These are phyloP conservation scores for Octodonta nipae DNA, from an alignment of 2,888 invertebrate genomes.

Conservation along the genomic window DNA sequence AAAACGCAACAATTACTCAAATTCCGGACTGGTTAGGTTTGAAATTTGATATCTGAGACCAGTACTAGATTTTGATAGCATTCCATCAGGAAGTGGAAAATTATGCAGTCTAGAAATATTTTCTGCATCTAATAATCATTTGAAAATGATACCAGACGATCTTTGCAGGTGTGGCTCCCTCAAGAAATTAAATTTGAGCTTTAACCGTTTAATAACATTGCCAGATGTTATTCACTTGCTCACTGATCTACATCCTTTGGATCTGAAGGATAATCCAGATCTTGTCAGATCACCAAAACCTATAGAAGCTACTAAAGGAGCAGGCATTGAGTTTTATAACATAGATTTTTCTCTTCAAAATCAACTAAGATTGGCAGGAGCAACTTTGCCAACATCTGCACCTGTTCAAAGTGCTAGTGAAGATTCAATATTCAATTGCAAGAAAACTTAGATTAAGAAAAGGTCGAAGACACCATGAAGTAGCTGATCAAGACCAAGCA, in stretches of 20 bases:
- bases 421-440: conserved; percentile 91
- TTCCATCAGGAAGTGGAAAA: conserved; percentile 96
- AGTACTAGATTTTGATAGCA: conserved; percentile 93
- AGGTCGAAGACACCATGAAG: conserved; percentile 63
- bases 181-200: conserved; percentile 83
- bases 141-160: conserved; percentile 98
- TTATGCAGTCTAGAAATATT: conserved; percentile 85
- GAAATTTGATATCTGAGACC: too few relatives aligned
- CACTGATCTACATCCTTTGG: conserved; percentile 76
- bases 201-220: conserved; percentile 85
- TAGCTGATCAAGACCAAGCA: conserved; percentile 73
- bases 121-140: conserved; percentile 85
- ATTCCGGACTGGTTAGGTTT: too few relatives aligned
- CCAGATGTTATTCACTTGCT: conserved; percentile 95
- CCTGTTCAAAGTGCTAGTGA: conserved; percentile 59
- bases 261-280: conserved; percentile 85
- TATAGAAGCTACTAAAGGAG: conserved; percentile 56
- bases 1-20: too few relatives aligned
- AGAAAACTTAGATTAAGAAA: conserved; percentile 80
- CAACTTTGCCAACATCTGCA: conserved; percentile 61
- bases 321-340: conserved; percentile 88
- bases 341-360: conserved; percentile 96
- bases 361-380: conserved; percentile 83
- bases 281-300: conserved; percentile 97
- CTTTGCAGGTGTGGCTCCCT: conserved; percentile 89